Conservation (phyloP, 64 coral and sea anemone species). For the Cladopsammia gracilis region DNA sequence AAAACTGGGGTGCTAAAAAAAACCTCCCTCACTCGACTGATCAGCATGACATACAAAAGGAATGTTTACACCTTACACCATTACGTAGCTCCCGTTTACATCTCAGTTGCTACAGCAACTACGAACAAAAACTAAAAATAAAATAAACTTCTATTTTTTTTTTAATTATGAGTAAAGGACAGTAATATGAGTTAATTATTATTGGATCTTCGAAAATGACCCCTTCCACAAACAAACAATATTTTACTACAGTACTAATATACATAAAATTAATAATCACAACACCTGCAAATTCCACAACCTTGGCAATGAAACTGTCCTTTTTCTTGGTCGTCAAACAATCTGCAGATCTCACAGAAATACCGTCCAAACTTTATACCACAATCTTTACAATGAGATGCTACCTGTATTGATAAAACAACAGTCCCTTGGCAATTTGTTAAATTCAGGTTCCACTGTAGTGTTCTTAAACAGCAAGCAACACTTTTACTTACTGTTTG, state of each 20-base stretch:
- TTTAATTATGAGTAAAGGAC: too few relatives aligned
- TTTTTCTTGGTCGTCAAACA: conserved; percentile 92
- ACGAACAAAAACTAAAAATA: too few relatives aligned
- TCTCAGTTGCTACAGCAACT: too few relatives aligned
- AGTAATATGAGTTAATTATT: too few relatives aligned
- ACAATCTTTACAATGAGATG: conserved; percentile 75
- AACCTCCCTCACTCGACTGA: too few relatives aligned
- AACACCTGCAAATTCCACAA: conserved; percentile 98
- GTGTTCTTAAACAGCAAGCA: too few relatives aligned
- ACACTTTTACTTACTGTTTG: too few relatives aligned
- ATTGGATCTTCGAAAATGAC: neutral
- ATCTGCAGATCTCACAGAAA: conserved; percentile 80
- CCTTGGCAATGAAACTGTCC: conserved; percentile 94
- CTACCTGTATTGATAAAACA: conserved; percentile 48
- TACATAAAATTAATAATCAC: neutral
- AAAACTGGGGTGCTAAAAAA: too few relatives aligned
- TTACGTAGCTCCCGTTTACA: neutral
- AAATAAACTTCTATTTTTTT: too few relatives aligned
- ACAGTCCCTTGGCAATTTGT: too few relatives aligned
- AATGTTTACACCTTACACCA: neutral
- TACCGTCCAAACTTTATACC: conserved; percentile 89
- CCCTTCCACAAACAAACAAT: neutral
- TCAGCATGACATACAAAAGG: neutral
- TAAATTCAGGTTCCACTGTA: too few relatives aligned
- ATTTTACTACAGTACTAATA: neutral